Base-by-base conservation (phyloP, 1,140 invertebrate species). In the Ostrea edulis region DNA sequence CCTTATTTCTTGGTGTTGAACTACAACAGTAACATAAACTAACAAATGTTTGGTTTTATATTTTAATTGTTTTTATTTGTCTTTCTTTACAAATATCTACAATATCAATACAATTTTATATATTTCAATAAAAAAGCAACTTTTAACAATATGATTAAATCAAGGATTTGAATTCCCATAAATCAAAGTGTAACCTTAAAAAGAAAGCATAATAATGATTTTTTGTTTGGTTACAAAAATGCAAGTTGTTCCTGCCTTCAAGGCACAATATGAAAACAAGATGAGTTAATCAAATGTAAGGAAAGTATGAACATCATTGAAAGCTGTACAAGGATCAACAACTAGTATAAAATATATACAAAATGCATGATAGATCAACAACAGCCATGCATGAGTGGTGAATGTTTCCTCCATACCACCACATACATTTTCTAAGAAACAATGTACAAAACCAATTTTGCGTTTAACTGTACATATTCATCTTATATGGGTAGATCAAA, bases 21-120 rank as follows among this genome's bases (percentile, higher is more conserved):
- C 55, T 62, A 7, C 14, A 17, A 62, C 7, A 20, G 17, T 62
- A 62, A 62, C 55, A 62, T 5, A 62, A 0, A 5, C 17, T 17
- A n/a, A 68, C 9, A 77, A 77, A 77, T 12, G 1, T 29, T 35
- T 29, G 35, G n/a, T 35, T 35, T 29, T 35, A 29, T 77, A 77
- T 29, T 77, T 77, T 77, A 77, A 35, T 77, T 77, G 68, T 77
- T 77, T 77, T 77, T 77, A 77, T 77, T 77, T 77, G 68, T 77
- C 68, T 77, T 77, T 77, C 68, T 29, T 44, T 77, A 77, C 68
- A 77, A 77, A 77, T 77, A 77, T 77, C 68, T 77, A 77, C 68
- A 77, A 77, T 77, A 77, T 77, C 29, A 25, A 77, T 77, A 77
- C 68, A 77, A 29, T 77, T 77, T 77, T 25, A 77, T 77, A 77